Percentiles rank a stretch among this genome's conserved stretches.
phyloP scores from a whole-genome alignment of 2,113 vertebrate species.

The Cyanoliseus patagonus region DNA sequence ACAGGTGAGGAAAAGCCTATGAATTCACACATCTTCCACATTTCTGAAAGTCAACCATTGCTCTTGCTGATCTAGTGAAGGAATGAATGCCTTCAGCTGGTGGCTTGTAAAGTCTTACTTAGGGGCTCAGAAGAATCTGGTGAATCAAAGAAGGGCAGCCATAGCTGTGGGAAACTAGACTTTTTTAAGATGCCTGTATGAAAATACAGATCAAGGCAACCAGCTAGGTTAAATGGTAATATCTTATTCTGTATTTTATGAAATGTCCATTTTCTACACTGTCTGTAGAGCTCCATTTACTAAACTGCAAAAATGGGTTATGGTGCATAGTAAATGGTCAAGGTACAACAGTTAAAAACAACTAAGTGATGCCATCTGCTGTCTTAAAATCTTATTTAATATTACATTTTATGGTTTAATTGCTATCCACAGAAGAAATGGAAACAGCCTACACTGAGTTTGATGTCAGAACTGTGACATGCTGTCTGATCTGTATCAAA shows the following conservation, averaged over 20 bases:
- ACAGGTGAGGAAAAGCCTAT: neutral
- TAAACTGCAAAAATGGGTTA: neutral
- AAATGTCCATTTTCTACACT: neutral
- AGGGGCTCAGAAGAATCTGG: neutral
- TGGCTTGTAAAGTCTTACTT: neutral
- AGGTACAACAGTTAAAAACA: conserved; percentile 12
- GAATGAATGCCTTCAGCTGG: neutral
- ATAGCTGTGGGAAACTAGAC: neutral
- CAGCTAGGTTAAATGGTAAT: neutral
- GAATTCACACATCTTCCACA: neutral
- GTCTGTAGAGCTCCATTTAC: neutral
- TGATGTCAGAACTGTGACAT: neutral
- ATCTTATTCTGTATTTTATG: neutral
- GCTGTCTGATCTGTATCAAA: neutral
- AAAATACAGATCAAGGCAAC: neutral
- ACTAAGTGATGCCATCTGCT: conserved; percentile 65
- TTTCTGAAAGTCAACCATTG: neutral
- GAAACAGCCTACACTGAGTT: neutral
- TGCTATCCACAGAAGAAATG: neutral
- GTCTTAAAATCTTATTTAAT: conserved; percentile 43
- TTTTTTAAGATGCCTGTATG: neutral
- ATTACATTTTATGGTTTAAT: neutral
- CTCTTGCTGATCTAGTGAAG: neutral
- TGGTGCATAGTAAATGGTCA: neutral
- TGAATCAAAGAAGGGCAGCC: neutral